Conservation (phyloP, 2,113 vertebrate species). For the Amphilophus citrinellus region DNA sequence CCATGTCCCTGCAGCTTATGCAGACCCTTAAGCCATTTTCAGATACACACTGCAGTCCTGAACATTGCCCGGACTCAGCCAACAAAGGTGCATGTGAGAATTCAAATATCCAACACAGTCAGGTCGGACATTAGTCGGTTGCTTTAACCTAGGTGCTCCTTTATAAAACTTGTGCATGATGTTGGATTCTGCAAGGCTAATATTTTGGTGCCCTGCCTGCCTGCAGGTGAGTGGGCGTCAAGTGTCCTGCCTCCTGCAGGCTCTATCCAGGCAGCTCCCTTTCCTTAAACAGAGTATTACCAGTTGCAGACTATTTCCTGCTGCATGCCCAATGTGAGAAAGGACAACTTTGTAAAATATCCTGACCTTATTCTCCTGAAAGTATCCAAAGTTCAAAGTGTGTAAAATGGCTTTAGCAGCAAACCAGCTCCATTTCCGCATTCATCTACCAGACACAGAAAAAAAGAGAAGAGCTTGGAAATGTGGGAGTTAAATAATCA, state of each 20-base stretch:
- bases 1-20: background rate
- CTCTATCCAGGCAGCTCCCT: background rate
- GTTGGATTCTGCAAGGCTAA: background rate
- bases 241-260: background rate
- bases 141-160: background rate
- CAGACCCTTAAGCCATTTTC: background rate
- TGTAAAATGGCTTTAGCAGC: background rate
- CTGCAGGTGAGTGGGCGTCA: background rate
- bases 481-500: constrained; percentile 12
- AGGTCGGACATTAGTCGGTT: background rate
- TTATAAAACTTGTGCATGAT: background rate
- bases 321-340: background rate
- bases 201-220: background rate
- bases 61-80: background rate
- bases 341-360: background rate
- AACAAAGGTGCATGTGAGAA: background rate
- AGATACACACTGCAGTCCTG: background rate
- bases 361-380: background rate
- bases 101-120: background rate
- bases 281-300: background rate
- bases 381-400: background rate
- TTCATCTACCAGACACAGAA: background rate
- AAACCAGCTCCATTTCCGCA: constrained; percentile 12
- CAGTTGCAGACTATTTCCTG: background rate
- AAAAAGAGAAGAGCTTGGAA: background rate